phyloP scores from a whole-genome alignment of 30 jellyfish, hydroid and myxozoan species.

The Aurelia sp. region DNA sequence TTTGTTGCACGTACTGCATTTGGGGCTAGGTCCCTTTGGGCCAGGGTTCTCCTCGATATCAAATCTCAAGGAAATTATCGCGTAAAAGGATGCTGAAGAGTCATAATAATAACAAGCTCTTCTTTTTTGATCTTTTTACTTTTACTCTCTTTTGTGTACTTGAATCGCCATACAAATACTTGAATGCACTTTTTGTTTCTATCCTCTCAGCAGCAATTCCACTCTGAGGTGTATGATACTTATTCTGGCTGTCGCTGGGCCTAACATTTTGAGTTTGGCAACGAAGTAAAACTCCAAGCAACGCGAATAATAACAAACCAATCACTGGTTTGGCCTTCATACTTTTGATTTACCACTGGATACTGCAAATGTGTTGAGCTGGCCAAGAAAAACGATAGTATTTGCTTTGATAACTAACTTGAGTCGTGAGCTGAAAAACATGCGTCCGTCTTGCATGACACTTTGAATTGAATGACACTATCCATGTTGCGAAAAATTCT shows the following conservation, averaged over 20 bases:
- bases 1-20: slow-evolving; percentile 42
- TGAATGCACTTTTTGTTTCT: slow-evolving; percentile 28
- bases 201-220: slow-evolving; percentile 32
- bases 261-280: slow-evolving; percentile 26
- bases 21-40: slow-evolving; percentile 37
- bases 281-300: slow-evolving; percentile 48
- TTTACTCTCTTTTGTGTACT: slow-evolving; percentile 30
- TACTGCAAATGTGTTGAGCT: slow-evolving; percentile 35
- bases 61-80: not conserved
- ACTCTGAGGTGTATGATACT: slow-evolving; percentile 3
- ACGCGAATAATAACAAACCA: slow-evolving; percentile 22
- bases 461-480: too few relatives aligned
- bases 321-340: too few relatives aligned
- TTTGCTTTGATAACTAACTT: slow-evolving; percentile 17
- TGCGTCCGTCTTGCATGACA: slow-evolving; percentile 20
- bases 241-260: slow-evolving; percentile 20
- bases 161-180: slow-evolving; percentile 27
- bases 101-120: slow-evolving; percentile 14
- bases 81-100: slow-evolving; percentile 40
- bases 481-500: too few relatives aligned
- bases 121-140: slow-evolving; percentile 38
- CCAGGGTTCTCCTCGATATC: slow-evolving; percentile 63
- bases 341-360: too few relatives aligned
- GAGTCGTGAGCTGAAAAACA: slow-evolving; percentile 38
- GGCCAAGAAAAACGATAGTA: slow-evolving; percentile 39